phyloP scores from a whole-genome alignment of 2,797 vertebrate species.

The Ambastaia sidthimunki region DNA sequence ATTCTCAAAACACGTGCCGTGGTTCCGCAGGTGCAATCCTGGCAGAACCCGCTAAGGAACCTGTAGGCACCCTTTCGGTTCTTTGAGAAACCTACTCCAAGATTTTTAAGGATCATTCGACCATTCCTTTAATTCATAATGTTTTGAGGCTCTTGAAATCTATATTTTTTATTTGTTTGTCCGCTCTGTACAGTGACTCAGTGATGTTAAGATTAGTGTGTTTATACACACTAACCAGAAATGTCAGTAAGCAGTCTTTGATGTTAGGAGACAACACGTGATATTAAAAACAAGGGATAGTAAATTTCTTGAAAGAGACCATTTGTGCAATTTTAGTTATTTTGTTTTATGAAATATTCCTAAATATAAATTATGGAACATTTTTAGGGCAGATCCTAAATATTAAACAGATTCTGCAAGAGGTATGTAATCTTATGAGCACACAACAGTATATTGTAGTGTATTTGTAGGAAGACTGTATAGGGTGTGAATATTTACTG shows the following conservation, averaged over 20 bases:
- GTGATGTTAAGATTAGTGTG: slow-evolving; percentile 21
- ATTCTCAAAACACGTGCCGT: not conserved
- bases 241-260: not conserved
- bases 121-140: not conserved
- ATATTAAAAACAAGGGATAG: not conserved
- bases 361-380: not conserved
- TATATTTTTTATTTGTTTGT: not conserved
- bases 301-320: no score
- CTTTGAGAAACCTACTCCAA: not conserved
- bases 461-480: slow-evolving; percentile 12
- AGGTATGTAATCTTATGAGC: not conserved
- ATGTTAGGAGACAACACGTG: not conserved
- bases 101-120: no score
- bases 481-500: slow-evolving; percentile 49
- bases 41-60: not conserved
- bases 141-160: not conserved
- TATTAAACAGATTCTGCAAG: not conserved
- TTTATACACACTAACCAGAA: no score
- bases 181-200: not conserved
- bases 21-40: not conserved
- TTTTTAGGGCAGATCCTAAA: not conserved
- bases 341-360: not conserved
- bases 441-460: not conserved
- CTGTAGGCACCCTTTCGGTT: not conserved
- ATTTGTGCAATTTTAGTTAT: not conserved